Percentiles rank a stretch among this genome's conserved stretches.
These are phyloP conservation scores for Malurus alboscapulatus DNA, from an alignment of 2,113 vertebrate genomes.

Conservation along the genomic window DNA sequence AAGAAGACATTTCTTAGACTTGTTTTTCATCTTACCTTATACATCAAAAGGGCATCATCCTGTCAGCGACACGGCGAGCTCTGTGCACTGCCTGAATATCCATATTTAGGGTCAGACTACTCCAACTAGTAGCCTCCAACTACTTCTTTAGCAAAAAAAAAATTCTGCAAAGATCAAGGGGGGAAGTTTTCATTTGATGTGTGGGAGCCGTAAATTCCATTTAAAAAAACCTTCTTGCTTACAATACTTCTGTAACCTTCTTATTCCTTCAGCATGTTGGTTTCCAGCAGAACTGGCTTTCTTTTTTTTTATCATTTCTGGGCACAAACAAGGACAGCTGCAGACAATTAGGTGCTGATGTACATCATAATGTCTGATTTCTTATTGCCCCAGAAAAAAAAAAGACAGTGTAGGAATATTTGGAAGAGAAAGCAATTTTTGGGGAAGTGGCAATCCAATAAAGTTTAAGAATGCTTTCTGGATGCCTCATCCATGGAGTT, in stretches of 20 bases:
- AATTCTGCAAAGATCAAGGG: not conserved
- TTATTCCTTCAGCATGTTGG: not conserved
- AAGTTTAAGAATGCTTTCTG: not conserved
- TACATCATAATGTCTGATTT: not conserved
- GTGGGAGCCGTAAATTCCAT: not conserved
- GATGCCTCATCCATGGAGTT: not conserved
- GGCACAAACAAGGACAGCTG: accelerated
- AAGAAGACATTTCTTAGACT: not conserved
- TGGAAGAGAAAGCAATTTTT: not conserved
- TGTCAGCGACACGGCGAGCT: not conserved
- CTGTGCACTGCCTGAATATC: not conserved
- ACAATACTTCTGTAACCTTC: not conserved
- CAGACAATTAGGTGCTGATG: not conserved
- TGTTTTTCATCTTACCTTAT: not conserved
- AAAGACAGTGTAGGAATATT: not conserved
- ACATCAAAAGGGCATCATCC: not conserved
- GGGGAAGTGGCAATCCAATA: not conserved
- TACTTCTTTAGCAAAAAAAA: not conserved
- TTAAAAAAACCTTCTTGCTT: not conserved
- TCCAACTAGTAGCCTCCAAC: not conserved
- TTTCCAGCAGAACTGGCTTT: not conserved
- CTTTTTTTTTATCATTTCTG: not conserved
- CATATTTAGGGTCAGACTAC: not conserved
- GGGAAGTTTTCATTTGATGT: not conserved
- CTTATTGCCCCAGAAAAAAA: not conserved